Evolutionary conservation across 1,140 invertebrate species (phyloP).

Genomic region (Vanessa tameamea): DNA sequence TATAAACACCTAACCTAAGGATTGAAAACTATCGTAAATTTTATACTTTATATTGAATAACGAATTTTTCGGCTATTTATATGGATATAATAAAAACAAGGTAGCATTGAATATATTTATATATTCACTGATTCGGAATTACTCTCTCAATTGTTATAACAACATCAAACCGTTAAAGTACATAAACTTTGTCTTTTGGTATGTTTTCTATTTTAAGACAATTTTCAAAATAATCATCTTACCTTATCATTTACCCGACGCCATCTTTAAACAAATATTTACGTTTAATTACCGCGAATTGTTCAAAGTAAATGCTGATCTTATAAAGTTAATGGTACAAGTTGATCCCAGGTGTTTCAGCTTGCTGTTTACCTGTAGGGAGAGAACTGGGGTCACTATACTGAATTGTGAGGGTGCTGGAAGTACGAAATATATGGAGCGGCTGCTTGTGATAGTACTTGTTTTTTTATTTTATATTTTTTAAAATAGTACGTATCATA

Average conservation of each 20-base stretch:
- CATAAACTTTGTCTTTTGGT: neutral
- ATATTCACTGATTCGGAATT: too few relatives aligned
- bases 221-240: constrained; percentile 8
- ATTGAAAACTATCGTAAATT: too few relatives aligned
- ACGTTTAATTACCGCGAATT: constrained; percentile 62
- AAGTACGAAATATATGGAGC: constrained; percentile 44
- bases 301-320: constrained; percentile 48
- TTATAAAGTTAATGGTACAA: constrained; percentile 53
- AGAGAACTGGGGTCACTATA: constrained; percentile 63
- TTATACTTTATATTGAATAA: too few relatives aligned
- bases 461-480: neutral
- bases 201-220: neutral
- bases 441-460: neutral
- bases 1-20: too few relatives aligned
- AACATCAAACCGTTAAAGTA: neutral
- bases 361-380: constrained; percentile 58
- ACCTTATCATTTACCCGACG: neutral
- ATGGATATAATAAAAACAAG: too few relatives aligned
- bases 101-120: too few relatives aligned
- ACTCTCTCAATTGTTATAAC: too few relatives aligned
- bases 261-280: constrained; percentile 46
- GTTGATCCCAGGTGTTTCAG: constrained; percentile 62
- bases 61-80: too few relatives aligned
- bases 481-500: too few relatives aligned
- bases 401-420: constrained; percentile 59